Conservation (phyloP, 1,140 invertebrate species). For the Aporrectodea caliginosa region DNA sequence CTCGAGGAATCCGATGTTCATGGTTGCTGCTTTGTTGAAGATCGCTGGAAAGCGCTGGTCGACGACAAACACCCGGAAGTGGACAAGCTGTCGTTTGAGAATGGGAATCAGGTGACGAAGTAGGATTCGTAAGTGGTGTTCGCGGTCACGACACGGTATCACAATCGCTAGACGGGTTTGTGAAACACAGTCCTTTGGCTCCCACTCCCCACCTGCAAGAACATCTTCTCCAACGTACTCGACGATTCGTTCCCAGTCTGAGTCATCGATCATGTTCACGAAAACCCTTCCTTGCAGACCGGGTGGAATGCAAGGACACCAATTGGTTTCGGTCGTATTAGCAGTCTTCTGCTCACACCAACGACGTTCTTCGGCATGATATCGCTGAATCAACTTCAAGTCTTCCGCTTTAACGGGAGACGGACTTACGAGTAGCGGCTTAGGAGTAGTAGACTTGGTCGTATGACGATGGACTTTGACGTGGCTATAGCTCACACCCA, state of each 20-base stretch:
- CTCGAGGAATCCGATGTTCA: constrained; percentile 81
- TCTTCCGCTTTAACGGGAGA: no score
- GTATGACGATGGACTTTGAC: no score
- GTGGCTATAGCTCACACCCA: no score
- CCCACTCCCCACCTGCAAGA: constrained; percentile 17
- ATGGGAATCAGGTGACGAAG: constrained; percentile 83
- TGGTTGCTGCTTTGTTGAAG: constrained; percentile 87
- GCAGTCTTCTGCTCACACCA: background rate
- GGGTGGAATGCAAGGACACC: background rate
- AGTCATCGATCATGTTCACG: background rate
- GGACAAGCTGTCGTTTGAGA: constrained; percentile 75
- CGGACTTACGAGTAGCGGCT: no score
- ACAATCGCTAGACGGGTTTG: constrained; percentile 68
- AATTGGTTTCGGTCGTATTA: background rate
- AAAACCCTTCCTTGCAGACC: background rate
- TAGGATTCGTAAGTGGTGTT: constrained; percentile 71
- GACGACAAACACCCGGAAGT: constrained; percentile 82
- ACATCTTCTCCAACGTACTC: background rate
- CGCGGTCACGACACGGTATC: constrained; percentile 78
- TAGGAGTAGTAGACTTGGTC: no score
- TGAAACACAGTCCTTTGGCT: constrained; percentile 9
- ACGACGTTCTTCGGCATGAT: background rate
- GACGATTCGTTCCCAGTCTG: background rate
- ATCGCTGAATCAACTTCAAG: no score
- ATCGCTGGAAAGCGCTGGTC: constrained; percentile 65